phyloP scores from a whole-genome alignment of 2,113 vertebrate genomes.

The Felis chaus region DNA sequence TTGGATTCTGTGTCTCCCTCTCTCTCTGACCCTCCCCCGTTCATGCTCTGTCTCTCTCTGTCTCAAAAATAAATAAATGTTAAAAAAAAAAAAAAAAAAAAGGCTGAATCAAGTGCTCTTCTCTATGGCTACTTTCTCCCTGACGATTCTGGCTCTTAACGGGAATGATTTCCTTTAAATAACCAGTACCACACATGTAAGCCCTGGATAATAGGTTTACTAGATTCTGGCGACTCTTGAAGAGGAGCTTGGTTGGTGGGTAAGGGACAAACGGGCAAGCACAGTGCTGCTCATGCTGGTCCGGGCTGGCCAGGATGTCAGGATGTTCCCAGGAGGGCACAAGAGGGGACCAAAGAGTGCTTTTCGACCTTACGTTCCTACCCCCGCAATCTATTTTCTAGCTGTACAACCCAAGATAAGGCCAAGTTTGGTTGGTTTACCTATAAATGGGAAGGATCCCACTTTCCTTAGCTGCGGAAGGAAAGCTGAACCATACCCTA shows the following conservation, averaged over 20 bases:
- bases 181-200: not conserved
- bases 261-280: not conserved
- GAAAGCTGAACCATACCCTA: not conserved
- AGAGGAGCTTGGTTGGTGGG: not conserved
- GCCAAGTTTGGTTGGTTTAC: not conserved
- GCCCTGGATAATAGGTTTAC: not conserved
- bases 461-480: not conserved
- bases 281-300: not conserved
- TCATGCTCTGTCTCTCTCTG: too few species aligned
- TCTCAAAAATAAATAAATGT: too few species aligned
- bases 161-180: not conserved
- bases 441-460: not conserved
- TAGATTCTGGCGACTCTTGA: not conserved
- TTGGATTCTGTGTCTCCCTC: too few species aligned
- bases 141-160: not conserved
- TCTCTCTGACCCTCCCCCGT: too few species aligned
- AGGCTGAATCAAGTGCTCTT: not conserved
- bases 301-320: not conserved
- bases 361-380: fast-evolving
- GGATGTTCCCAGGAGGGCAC: not conserved
- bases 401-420: not conserved
- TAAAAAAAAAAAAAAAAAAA: not conserved
- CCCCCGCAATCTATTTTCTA: not conserved
- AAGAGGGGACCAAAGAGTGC: not conserved
- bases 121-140: not conserved